A percentile compares a stretch with the other conserved stretches of the same genome.
Evolutionary conservation across 1,140 invertebrate species (phyloP).

Genomic region (Colletes gigas): DNA sequence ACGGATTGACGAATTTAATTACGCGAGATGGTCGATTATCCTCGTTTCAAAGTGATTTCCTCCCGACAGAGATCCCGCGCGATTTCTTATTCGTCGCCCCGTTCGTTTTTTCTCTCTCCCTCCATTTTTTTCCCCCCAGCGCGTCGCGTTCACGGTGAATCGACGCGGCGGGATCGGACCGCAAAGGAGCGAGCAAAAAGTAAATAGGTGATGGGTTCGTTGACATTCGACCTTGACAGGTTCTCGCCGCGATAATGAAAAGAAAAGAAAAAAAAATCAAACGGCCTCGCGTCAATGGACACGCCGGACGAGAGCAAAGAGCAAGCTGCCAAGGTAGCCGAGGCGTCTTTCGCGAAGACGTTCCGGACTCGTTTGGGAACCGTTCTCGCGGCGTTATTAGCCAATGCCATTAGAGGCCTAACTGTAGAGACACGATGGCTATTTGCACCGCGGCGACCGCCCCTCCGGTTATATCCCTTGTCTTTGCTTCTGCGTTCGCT

Average conservation of each 20-base stretch:
- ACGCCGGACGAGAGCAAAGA: not conserved
- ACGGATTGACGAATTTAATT: constrained; percentile 56
- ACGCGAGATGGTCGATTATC: constrained; percentile 16
- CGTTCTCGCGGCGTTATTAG: constrained; percentile 49
- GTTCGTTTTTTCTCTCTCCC: not conserved
- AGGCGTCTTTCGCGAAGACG: not conserved
- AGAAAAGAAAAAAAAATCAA: not conserved
- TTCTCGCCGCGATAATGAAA: constrained; percentile 31
- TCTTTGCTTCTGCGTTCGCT: not conserved
- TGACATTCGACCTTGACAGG: constrained; percentile 52
- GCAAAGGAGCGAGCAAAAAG: constrained; percentile 38
- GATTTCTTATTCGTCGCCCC: not conserved
- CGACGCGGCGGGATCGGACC: not conserved
- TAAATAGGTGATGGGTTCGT: constrained; percentile 46
- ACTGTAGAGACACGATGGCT: constrained; percentile 50
- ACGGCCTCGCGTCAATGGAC: constrained; percentile 14
- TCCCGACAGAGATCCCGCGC: not conserved
- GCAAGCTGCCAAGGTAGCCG: not conserved
- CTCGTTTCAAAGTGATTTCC: constrained; percentile 28
- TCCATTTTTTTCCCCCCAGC: not conserved
- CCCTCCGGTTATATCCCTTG: not conserved
- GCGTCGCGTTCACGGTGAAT: constrained; percentile 5
- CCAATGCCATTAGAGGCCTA: constrained; percentile 64
- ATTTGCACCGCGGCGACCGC: not conserved
- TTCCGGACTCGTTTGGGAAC: not conserved